These are phyloP conservation scores for Drosophila fungiperda DNA, from an alignment of 2,888 invertebrate species.

Conservation along the genomic window DNA sequence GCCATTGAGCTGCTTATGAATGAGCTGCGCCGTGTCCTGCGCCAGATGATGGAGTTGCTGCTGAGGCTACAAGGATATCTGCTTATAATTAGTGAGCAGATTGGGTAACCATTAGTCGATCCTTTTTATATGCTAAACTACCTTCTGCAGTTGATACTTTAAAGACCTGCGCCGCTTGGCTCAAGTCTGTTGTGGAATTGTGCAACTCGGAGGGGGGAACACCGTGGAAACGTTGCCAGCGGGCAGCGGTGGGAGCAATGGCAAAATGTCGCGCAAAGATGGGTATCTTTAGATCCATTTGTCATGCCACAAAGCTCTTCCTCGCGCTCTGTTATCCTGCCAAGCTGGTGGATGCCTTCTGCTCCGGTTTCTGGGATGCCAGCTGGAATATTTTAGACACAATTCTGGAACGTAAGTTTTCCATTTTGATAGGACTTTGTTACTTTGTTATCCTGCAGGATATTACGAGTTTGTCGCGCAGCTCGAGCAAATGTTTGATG, in stretches of 20 bases:
- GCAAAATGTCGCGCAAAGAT: slow-evolving; percentile 87
- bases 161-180: slow-evolving; percentile 89
- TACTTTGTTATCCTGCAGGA: slow-evolving; percentile 83
- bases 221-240: slow-evolving; percentile 90
- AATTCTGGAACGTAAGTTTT: slow-evolving; percentile 87
- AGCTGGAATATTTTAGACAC: slow-evolving; percentile 88
- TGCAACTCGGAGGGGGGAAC: slow-evolving; percentile 92
- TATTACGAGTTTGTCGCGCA: slow-evolving; percentile 87
- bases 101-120: background rate
- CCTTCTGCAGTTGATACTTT: slow-evolving; percentile 88
- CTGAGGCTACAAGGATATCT: slow-evolving; percentile 88
- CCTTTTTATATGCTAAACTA: too few species aligned
- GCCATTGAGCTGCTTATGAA: slow-evolving; percentile 88
- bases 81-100: slow-evolving; percentile 87
- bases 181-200: slow-evolving; percentile 88
- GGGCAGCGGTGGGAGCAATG: slow-evolving; percentile 88
- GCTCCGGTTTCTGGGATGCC: slow-evolving; percentile 88
- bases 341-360: slow-evolving; percentile 89
- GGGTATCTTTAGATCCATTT: slow-evolving; percentile 86
- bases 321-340: slow-evolving; percentile 88
- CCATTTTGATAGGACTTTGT: too few species aligned
- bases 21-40: slow-evolving; percentile 87
- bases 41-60: slow-evolving; percentile 87
- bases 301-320: slow-evolving; percentile 87
- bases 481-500: slow-evolving; percentile 88